Percentiles rank a stretch among this genome's conserved stretches.
Evolutionary conservation across 2,113 vertebrate species (phyloP).

Genomic region (Anhinga anhinga): DNA sequence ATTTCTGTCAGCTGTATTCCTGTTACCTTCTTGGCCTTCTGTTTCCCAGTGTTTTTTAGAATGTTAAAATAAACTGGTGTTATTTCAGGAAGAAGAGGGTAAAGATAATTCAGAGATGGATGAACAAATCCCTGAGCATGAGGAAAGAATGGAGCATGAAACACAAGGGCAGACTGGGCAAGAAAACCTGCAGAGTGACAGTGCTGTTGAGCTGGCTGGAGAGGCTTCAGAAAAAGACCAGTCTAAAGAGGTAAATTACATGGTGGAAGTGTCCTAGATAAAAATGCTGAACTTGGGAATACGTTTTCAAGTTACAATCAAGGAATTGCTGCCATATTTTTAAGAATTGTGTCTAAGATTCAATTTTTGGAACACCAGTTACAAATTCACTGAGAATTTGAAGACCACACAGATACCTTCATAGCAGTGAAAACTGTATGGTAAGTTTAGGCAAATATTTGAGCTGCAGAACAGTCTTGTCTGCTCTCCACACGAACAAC

Average conservation of each 20-base stretch:
- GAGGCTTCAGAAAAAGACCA: slow-evolving; percentile 86
- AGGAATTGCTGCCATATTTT: neutral
- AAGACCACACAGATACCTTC: neutral
- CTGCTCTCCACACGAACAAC: neutral
- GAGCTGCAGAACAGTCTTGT: neutral
- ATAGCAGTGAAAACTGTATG: neutral
- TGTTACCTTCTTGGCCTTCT: neutral
- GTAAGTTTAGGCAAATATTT: neutral
- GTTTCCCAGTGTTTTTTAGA: neutral
- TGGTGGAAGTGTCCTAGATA: neutral
- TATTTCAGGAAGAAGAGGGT: slow-evolving; percentile 73
- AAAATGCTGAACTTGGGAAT: neutral
- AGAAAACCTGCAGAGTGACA: slow-evolving; percentile 88
- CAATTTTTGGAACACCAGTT: neutral
- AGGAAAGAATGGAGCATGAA: slow-evolving; percentile 84
- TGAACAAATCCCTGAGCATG: slow-evolving; percentile 74
- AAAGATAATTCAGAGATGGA: slow-evolving; percentile 65
- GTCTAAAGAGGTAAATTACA: slow-evolving; percentile 85
- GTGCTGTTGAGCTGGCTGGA: slow-evolving; percentile 89
- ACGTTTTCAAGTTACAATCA: neutral
- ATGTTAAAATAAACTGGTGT: neutral
- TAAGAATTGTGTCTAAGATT: neutral
- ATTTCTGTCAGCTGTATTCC: neutral
- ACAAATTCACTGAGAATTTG: neutral
- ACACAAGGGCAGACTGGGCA: slow-evolving; percentile 84